Evolutionary conservation across 1,140 invertebrate species (phyloP).

Genomic region (Calephelis nemesis): DNA sequence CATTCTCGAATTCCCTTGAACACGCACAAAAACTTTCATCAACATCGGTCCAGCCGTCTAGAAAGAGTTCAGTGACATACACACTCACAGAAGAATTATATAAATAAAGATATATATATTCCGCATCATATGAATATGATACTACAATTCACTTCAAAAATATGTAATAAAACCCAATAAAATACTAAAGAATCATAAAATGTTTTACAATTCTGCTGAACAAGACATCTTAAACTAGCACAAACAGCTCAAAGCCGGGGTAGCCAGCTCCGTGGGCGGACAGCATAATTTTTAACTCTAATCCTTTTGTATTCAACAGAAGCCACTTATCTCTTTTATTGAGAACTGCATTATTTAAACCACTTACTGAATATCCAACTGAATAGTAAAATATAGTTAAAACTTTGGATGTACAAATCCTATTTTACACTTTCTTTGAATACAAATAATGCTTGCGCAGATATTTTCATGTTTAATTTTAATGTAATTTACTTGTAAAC

Average conservation of each 20-base stretch:
- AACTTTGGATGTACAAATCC: background rate
- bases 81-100: too few species aligned
- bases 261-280: constrained; percentile 29
- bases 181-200: background rate
- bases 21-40: too few species aligned
- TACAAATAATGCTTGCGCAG: background rate
- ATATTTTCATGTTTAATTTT: too few species aligned
- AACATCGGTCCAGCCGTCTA: too few species aligned
- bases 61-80: too few species aligned
- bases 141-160: too few species aligned
- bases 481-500: too few species aligned
- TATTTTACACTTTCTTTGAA: constrained; percentile 18
- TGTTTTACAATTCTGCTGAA: constrained; percentile 22
- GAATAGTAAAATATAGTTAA: constrained; percentile 24
- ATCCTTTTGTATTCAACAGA: constrained; percentile 45
- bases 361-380: constrained; percentile 59
- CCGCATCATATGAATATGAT: too few species aligned
- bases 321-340: constrained; percentile 43
- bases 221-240: constrained; percentile 6
- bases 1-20: too few species aligned
- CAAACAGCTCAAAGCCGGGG: background rate
- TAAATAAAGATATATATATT: too few species aligned
- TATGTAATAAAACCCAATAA: too few species aligned
- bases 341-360: constrained; percentile 44
- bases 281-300: constrained; percentile 49